A percentile compares a stretch with the other conserved stretches of the same genome.
These are phyloP conservation scores for Ephestia elutella DNA, from an alignment of 1,140 invertebrate species.

Conservation along the genomic window DNA sequence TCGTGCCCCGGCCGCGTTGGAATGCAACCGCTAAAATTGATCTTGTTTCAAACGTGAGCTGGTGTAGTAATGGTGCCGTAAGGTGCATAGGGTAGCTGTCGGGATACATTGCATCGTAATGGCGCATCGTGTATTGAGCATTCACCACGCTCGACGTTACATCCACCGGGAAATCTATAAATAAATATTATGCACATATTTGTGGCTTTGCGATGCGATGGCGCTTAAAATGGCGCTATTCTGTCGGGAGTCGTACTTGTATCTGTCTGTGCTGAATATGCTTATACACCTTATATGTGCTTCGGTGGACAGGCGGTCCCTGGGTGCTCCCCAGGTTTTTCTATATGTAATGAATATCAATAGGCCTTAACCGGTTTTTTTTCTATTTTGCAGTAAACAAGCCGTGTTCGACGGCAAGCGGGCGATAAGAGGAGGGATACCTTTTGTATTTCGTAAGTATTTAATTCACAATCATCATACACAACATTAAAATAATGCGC, in stretches of 20 bases:
- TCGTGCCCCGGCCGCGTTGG: constrained; percentile 52
- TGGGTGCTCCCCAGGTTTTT: constrained; percentile 6
- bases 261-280: constrained; percentile 3
- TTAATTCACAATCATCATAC: neutral
- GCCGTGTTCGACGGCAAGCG: constrained; percentile 96
- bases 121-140: constrained; percentile 10
- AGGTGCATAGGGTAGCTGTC: constrained; percentile 24
- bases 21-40: constrained; percentile 73
- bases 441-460: constrained; percentile 96
- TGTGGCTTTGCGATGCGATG: constrained; percentile 7
- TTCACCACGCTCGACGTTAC: constrained; percentile 19
- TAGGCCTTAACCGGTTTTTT: constrained; percentile 18
- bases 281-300: neutral
- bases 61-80: constrained; percentile 45
- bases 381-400: constrained; percentile 87
- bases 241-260: neutral
- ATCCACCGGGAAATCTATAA: constrained; percentile 3
- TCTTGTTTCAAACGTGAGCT: constrained; percentile 68
- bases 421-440: constrained; percentile 95
- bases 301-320: constrained; percentile 10
- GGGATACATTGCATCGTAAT: constrained; percentile 19
- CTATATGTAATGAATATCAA: neutral
- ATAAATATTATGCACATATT: constrained; percentile 5
- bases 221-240: constrained; percentile 10
- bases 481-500: neutral